Conservation (phyloP, 2,113 vertebrate genomes). For the Mormyrus lacerda region DNA sequence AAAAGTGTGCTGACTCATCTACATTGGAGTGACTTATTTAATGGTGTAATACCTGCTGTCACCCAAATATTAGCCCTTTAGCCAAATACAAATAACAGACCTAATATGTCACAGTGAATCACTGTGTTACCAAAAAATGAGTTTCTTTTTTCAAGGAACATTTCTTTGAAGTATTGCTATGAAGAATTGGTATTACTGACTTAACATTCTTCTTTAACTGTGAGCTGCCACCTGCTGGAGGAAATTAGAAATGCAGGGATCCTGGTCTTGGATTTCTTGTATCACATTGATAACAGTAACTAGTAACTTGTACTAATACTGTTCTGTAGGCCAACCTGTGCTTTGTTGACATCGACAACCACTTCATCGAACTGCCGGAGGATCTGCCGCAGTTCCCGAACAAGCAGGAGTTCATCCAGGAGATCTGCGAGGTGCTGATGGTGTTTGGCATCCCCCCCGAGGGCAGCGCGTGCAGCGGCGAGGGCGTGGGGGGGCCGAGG, state of each 20-base stretch:
- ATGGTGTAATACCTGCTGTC: not conserved
- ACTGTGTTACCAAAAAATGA: not conserved
- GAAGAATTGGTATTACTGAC: not conserved
- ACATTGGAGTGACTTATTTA: not conserved
- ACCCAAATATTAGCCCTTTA: not conserved
- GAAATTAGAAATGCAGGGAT: not conserved
- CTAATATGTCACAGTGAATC: not conserved
- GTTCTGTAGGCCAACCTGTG: conserved; percentile 84
- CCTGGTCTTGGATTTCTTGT: not conserved
- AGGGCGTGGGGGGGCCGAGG: conserved; percentile 74
- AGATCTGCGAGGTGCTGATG: conserved; percentile 90
- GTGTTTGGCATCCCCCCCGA: conserved; percentile 85
- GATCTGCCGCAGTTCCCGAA: conserved; percentile 97
- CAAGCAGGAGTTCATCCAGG: conserved; percentile 95
- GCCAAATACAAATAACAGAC: not conserved
- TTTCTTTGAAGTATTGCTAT: not conserved
- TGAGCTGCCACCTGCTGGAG: conserved; percentile 18
- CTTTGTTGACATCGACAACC: conserved; percentile 98
- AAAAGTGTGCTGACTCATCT: not conserved
- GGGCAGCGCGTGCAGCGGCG: conserved; percentile 77
- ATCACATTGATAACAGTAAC: not conserved
- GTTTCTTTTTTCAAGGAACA: not conserved
- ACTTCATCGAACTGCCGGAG: conserved; percentile 93
- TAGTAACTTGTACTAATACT: not conserved
- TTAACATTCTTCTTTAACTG: not conserved